Evolutionary conservation across 2,797 vertebrate genomes (phyloP).

Genomic region (Sebastes matsubarae): DNA sequence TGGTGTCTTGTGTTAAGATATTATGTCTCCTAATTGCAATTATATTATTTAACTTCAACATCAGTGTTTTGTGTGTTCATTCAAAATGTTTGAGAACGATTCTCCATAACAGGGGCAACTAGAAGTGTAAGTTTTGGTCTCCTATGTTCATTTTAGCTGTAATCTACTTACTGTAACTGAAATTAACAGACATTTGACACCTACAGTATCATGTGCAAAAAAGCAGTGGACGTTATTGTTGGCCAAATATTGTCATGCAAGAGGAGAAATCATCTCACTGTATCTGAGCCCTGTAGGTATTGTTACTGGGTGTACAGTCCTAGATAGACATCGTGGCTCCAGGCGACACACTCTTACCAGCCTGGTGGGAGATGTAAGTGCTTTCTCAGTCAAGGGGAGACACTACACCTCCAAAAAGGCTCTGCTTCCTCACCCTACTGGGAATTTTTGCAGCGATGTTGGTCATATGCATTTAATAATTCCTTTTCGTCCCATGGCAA

Average conservation of each 20-base stretch:
- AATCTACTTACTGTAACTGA: background rate
- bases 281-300: background rate
- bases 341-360: conserved; percentile 9
- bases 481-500: conserved; percentile 31
- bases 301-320: background rate
- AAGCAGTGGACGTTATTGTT: background rate
- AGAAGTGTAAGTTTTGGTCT: background rate
- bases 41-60: too few species aligned
- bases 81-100: too few species aligned
- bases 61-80: too few species aligned
- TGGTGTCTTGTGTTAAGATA: too few species aligned
- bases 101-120: background rate
- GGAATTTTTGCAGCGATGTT: conserved; percentile 23
- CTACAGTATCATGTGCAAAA: background rate
- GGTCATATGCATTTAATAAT: conserved; percentile 44
- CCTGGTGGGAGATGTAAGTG: conserved; percentile 28
- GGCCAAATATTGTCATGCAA: background rate
- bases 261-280: background rate
- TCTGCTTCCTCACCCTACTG: conserved; percentile 25
- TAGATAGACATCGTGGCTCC: conserved; percentile 12
- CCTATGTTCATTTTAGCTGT: background rate
- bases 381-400: conserved; percentile 31
- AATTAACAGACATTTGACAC: background rate
- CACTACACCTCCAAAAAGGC: conserved; percentile 8
- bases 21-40: too few species aligned